Evolutionary conservation across 1,140 invertebrate genomes (phyloP), one percentile per base, ranked within the genome.

Genomic region (Popillia japonica): DNA sequence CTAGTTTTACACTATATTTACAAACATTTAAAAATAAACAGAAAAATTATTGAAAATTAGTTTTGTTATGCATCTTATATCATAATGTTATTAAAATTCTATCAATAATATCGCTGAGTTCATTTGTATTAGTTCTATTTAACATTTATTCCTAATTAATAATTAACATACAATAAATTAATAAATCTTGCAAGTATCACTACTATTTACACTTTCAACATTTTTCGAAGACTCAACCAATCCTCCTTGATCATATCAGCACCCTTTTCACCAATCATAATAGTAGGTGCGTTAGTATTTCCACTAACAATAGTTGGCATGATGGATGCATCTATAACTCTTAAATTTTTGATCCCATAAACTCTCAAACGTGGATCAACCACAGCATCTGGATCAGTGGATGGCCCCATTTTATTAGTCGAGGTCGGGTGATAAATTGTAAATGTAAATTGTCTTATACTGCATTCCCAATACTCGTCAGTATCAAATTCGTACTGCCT

Each of bases 401-500:
- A 89, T 0, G 93, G 93, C 3, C 96, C 96, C 96, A 96, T 97
- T 86, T 95, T 96, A 81, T 93, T 94, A 0, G 95, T 97, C 0
- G 95, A 92, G 0, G 92, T 90, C 0, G 94, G 94, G 89, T 96
- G 95, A 83, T 96, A 96, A 59, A 96, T 95, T 0, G 95, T 95
- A 79, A 94, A 94, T 0, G 94, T 95, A 79, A 95, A 95, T 81
- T 96, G 94, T 75, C 93, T 88, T 4, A 94, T 87, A 74, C 92
- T 90, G 81, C 96, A 97, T 82, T 94, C 94, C 94, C 95, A 96
- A 84, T 97, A 97, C 48, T 93, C 92, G 81, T 96, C 95, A 0
- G 92, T 92, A 84, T 95, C 96, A 4, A 91, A 82, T 0, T 90
- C 88, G 76, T 91, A 90, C 11, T 90, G 89, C 61, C 93, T 90